Percentiles rank a stretch among this genome's conserved stretches.
These are phyloP conservation scores for Chaetodon trifasciatus DNA, from an alignment of 2,797 vertebrate genomes.

Conservation along the genomic window DNA sequence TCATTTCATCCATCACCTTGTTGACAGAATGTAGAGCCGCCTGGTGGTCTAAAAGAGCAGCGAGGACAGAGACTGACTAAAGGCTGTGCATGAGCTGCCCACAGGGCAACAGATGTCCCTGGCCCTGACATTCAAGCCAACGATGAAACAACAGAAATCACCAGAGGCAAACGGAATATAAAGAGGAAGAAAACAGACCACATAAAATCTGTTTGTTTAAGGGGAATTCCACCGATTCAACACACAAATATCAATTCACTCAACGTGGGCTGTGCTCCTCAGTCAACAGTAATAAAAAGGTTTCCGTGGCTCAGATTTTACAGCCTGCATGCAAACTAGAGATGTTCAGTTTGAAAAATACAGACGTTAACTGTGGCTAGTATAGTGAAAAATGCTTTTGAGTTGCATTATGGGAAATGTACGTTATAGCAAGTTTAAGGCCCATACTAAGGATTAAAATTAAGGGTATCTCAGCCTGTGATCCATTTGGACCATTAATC, in stretches of 20 bases:
- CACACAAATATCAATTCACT: not conserved
- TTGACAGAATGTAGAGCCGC: conserved; percentile 47
- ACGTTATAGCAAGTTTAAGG: not conserved
- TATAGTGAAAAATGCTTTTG: not conserved
- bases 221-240: not conserved
- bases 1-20: conserved; percentile 45
- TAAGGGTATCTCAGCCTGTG: not conserved
- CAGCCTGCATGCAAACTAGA: not conserved
- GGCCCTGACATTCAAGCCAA: not conserved
- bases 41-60: conserved; percentile 34
- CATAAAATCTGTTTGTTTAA: not conserved
- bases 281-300: not conserved
- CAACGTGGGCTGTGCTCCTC: not conserved
- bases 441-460: not conserved
- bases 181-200: not conserved
- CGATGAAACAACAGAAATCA: conserved; percentile 6
- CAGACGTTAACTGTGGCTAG: not conserved
- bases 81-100: conserved; percentile 3
- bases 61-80: not conserved
- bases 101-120: conserved; percentile 13
- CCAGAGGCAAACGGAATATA: not conserved
- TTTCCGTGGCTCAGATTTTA: not conserved
- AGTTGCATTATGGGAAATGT: not conserved
- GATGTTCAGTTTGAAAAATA: not conserved
- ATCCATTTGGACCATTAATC: not conserved